Conservation (phyloP, 2,797 vertebrate species). For the Halcyon chelicuti region DNA sequence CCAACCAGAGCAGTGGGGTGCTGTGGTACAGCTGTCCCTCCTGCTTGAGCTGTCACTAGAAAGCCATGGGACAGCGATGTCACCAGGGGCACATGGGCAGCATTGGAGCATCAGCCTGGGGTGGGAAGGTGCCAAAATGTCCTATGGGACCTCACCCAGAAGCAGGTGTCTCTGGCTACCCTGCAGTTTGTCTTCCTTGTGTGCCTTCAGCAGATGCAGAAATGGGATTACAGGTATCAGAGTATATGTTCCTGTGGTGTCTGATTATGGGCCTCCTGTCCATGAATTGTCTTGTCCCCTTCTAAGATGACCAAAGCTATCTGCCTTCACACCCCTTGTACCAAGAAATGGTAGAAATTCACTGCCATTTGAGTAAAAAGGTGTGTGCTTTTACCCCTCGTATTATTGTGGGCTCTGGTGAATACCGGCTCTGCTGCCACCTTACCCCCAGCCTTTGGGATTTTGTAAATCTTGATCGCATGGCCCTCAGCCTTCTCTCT, state of each 20-base stretch:
- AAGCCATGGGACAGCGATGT: not conserved
- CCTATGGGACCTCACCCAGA: not conserved
- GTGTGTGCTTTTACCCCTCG: not conserved
- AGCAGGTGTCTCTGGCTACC: not conserved
- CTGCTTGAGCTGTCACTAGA: not conserved
- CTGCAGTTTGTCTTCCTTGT: not conserved
- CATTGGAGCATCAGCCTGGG: not conserved
- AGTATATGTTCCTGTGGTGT: rapidly evolving
- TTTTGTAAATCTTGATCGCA: not conserved
- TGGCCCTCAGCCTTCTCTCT: not conserved
- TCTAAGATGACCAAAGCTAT: not conserved
- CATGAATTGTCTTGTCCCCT: not conserved
- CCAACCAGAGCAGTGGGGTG: not conserved
- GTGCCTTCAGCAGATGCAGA: not conserved
- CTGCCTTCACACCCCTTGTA: not conserved
- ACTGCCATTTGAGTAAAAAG: not conserved
- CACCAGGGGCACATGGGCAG: rapidly evolving
- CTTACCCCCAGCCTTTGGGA: not conserved
- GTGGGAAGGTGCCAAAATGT: not conserved
- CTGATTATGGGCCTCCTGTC: not conserved
- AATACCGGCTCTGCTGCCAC: not conserved
- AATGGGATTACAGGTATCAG: rapidly evolving
- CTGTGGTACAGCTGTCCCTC: not conserved
- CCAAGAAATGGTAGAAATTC: not conserved
- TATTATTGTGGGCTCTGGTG: not conserved